Evolutionary conservation across 2,113 vertebrate species (phyloP), one percentile per base, ranked within the genome.

Genomic region (Sardina pilchardus): DNA sequence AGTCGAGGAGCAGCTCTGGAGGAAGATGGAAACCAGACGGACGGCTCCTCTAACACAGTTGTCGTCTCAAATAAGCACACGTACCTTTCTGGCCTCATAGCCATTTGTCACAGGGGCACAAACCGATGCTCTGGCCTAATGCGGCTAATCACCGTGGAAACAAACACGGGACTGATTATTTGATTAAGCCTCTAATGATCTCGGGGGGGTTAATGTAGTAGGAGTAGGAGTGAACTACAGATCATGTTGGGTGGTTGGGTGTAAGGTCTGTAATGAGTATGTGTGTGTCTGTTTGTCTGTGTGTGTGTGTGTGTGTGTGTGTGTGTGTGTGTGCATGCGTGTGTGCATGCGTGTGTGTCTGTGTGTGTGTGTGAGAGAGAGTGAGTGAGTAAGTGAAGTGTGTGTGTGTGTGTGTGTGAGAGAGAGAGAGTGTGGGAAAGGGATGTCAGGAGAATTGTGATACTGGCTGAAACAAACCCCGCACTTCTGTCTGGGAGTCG

Each of bases 131-230:
- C 10, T 36, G 14, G 12, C 30, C 30, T 78, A 78, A 78, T 17
- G 34, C 71, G 36, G 16, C 16, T 78, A 78, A 78, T 78, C 71
- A 78, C 30, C 5, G 71, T 6, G 12, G 16, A 78, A 78, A 78
- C 12, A 78, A 78, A 78, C 71, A 84, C 21, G 12, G 36, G 12
- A 67, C 39, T 67, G 36, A 84, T 67, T 44, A 30, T 84, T 42
- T 84, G 71, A 78, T 36, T 39, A 34, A 78, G 71, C 12, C 26
- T 17, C 1, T 78, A 78, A 59, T 53, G 30, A 83, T n/a, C 21
- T 17, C 12, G 36, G n/a, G 85, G 91, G 90, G 24, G 43, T 48
- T 56, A 59, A 83, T 26, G 14, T 2, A 45, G 80, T 89, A 89
- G 85, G 90, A 88, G 88, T 83, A 30, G 5, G 63, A 30, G n/a